phyloP scores from a whole-genome alignment of 2,888 invertebrate species.

The Petrophora chlorosata region DNA sequence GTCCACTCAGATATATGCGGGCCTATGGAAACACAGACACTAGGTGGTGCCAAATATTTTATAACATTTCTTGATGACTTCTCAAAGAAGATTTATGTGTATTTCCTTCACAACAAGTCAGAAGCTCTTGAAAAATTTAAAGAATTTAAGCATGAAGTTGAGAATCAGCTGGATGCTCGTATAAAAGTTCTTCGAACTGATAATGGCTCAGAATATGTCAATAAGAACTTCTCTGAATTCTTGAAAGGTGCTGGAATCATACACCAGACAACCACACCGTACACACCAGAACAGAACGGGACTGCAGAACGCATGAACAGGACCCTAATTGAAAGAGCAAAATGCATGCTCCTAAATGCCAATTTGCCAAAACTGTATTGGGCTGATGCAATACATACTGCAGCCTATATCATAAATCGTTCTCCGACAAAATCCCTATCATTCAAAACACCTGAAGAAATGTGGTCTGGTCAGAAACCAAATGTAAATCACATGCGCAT shows the following conservation, averaged over 20 bases:
- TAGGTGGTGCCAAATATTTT: conserved; percentile 34
- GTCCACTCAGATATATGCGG: conserved; percentile 37
- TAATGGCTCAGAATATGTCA: conserved; percentile 33
- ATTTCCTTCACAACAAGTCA: conserved; percentile 30
- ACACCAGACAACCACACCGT: conserved; percentile 40
- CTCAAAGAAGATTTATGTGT: conserved; percentile 27
- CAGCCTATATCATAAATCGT: conserved; percentile 30
- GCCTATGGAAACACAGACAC: conserved; percentile 33
- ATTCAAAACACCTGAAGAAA: conserved; percentile 19
- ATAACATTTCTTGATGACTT: conserved; percentile 36
- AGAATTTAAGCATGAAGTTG: conserved; percentile 28
- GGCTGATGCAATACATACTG: conserved; percentile 34
- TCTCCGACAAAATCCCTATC: conserved; percentile 13
- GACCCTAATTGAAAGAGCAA: conserved; percentile 33
- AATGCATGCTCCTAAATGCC: conserved; percentile 33
- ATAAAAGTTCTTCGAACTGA: conserved; percentile 31
- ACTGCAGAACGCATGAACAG: conserved; percentile 44
- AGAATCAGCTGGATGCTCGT: conserved; percentile 24
- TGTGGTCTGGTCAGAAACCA: conserved; percentile 12
- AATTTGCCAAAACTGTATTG: conserved; percentile 26
- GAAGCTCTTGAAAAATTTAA: conserved; percentile 20
- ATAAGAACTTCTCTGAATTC: conserved; percentile 19
- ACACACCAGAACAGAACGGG: conserved; percentile 51
- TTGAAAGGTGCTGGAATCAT: conserved; percentile 39
- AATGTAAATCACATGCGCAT: conserved; percentile 5